Evolutionary conservation across 2,113 vertebrate genomes (phyloP).

Genomic region (Ammospiza caudacuta): DNA sequence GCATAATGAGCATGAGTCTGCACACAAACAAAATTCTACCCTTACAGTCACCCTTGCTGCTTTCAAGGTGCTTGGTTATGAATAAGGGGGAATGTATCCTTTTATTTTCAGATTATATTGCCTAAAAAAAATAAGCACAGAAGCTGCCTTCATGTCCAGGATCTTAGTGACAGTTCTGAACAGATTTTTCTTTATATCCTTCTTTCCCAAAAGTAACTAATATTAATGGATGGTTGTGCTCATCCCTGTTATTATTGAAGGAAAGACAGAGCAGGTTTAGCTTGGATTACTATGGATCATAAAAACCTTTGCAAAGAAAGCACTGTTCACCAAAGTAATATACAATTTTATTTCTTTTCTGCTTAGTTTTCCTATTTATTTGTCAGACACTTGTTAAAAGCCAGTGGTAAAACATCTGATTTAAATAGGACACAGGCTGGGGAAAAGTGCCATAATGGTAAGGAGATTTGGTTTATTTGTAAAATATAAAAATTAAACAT

Average conservation of each 20-base stretch:
- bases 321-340: background rate
- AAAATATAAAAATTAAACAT: background rate
- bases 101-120: background rate
- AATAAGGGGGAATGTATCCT: background rate
- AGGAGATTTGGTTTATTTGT: background rate
- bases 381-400: background rate
- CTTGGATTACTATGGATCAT: background rate
- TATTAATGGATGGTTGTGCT: background rate
- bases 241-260: background rate
- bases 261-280: background rate
- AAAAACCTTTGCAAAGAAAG: background rate
- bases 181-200: background rate
- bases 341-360: background rate
- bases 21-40: background rate
- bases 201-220: background rate
- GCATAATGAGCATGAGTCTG: background rate
- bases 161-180: background rate
- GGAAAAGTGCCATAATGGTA: accelerated
- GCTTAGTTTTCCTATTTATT: background rate
- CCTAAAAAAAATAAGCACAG: background rate
- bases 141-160: background rate
- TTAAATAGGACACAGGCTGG: background rate
- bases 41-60: background rate
- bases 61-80: background rate
- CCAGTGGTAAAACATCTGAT: background rate